Evolutionary conservation across 2,888 invertebrate genomes (phyloP).

Genomic region (Cyaniris semiargus): DNA sequence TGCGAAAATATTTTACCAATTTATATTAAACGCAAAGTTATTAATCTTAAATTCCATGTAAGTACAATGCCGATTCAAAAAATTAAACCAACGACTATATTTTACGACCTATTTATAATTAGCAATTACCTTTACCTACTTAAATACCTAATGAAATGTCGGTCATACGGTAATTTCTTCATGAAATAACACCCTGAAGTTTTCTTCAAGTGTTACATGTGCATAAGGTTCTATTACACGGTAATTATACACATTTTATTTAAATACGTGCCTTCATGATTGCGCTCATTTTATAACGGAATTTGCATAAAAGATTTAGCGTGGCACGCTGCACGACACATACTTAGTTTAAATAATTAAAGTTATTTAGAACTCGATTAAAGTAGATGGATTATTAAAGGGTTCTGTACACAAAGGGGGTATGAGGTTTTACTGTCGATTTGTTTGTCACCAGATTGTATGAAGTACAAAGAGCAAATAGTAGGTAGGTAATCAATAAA

Average conservation of each 20-base stretch:
- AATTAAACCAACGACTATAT: no score
- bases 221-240: constrained; percentile 43
- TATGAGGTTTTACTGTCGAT: not conserved
- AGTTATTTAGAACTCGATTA: not conserved
- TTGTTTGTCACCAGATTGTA: not conserved
- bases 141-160: constrained; percentile 1
- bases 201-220: constrained; percentile 31
- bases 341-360: constrained; percentile 30
- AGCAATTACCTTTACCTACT: not conserved
- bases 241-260: constrained; percentile 42
- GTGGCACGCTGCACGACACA: constrained; percentile 39
- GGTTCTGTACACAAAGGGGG: not conserved
- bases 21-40: no score
- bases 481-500: no score
- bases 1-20: no score
- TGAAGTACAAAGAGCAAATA: not conserved
- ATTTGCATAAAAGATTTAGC: constrained; percentile 50
- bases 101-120: not conserved
- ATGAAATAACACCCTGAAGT: not conserved
- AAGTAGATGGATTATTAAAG: not conserved
- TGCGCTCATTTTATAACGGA: constrained; percentile 36
- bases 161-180: not conserved
- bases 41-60: no score
- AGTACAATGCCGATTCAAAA: no score
- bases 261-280: constrained; percentile 39